Conservation (phyloP, 2,888 invertebrate genomes). For the Mythimna loreyi region DNA sequence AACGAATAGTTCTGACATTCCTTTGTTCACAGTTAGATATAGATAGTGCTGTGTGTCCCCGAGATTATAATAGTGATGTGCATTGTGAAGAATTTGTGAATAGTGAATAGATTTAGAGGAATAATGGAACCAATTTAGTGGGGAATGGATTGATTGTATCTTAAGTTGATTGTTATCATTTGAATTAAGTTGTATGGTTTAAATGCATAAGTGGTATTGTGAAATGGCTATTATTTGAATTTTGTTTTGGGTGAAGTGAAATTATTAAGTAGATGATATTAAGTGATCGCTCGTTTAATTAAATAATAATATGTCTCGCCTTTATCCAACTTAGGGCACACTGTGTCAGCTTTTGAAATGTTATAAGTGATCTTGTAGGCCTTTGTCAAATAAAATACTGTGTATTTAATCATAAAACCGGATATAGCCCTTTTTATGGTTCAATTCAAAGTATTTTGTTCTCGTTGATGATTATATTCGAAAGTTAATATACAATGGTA, state of each 20-base stretch:
- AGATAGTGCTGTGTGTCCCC: constrained; percentile 43
- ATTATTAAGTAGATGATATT: background rate
- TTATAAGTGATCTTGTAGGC: too few relatives aligned
- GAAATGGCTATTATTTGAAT: constrained; percentile 5
- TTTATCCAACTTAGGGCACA: background rate
- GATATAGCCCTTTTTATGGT: too few relatives aligned
- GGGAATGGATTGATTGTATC: constrained; percentile 44
- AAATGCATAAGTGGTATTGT: constrained; percentile 15
- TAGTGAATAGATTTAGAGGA: constrained; percentile 37
- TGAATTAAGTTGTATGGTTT: constrained; percentile 30
- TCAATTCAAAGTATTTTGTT: too few relatives aligned
- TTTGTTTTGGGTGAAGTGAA: background rate
- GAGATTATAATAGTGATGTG: constrained; percentile 21
- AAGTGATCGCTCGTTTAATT: background rate
- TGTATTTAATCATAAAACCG: too few relatives aligned
- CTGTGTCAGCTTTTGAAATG: too few relatives aligned
- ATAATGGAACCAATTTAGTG: constrained; percentile 51
- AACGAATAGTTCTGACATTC: constrained; percentile 65
- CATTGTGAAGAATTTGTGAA: constrained; percentile 49
- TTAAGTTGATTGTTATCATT: constrained; percentile 30
- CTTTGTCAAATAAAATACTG: too few relatives aligned
- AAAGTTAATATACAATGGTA: too few relatives aligned
- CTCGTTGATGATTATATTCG: too few relatives aligned
- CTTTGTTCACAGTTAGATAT: constrained; percentile 52
- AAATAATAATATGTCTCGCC: background rate